phyloP scores from a whole-genome alignment of 2,113 vertebrate species.

The Raphicerus campestris region DNA sequence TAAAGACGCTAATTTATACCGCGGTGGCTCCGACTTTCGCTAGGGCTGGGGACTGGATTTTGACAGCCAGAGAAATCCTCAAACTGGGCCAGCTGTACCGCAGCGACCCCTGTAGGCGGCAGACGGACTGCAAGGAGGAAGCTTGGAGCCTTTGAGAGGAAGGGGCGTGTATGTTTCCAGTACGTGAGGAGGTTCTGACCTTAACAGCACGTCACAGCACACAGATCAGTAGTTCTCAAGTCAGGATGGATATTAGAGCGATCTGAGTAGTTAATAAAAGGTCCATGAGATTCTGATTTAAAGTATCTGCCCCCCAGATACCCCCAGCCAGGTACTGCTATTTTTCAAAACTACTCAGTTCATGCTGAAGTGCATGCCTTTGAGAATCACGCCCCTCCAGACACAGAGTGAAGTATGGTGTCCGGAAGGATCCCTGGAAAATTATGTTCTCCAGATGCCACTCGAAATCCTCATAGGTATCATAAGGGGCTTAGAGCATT shows the following conservation, averaged over 20 bases:
- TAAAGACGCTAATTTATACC: slow-evolving; percentile 75
- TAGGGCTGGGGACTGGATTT: background rate
- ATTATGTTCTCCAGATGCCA: background rate
- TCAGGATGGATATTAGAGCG: background rate
- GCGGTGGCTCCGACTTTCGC: background rate
- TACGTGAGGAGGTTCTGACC: fast-evolving
- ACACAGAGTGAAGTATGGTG: background rate
- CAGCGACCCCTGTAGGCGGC: slow-evolving; percentile 49
- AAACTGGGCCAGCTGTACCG: background rate
- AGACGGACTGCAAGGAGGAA: background rate
- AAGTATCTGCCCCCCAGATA: background rate
- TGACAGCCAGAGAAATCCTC: background rate
- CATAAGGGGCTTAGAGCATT: background rate
- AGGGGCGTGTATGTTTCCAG: fast-evolving
- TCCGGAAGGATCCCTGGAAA: background rate
- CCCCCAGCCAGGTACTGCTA: background rate
- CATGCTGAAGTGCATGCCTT: background rate
- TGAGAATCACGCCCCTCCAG: background rate
- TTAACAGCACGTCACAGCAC: fast-evolving
- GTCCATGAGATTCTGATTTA: background rate
- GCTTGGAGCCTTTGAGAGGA: fast-evolving
- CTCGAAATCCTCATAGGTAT: background rate
- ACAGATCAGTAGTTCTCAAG: background rate
- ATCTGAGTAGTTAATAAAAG: background rate
- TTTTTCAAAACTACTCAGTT: background rate